These are phyloP conservation scores for Epizoanthus fatuus DNA, from an alignment of 92 coral and sea anemone genomes.

Conservation along the genomic window DNA sequence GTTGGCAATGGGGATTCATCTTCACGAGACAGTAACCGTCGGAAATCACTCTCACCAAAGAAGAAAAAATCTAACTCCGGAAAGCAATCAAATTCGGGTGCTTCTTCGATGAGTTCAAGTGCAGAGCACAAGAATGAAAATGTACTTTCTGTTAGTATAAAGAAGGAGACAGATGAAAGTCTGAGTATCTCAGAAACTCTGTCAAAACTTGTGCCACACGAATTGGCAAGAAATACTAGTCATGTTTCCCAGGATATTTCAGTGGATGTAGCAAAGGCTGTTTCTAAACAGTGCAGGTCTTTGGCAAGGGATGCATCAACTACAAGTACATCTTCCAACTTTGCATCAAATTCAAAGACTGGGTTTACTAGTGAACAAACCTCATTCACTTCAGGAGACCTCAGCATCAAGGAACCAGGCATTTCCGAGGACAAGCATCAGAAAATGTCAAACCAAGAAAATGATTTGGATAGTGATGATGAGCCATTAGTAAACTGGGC, in stretches of 20 bases:
- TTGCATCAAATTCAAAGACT: background rate
- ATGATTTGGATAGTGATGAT: conserved; percentile 10
- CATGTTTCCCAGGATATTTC: conserved; percentile 5
- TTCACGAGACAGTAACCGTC: background rate
- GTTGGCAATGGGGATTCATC: background rate
- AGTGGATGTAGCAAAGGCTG: conserved; percentile 1
- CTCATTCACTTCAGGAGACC: background rate
- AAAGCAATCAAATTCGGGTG: background rate
- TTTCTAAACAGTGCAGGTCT: conserved; percentile 1
- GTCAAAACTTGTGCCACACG: background rate
- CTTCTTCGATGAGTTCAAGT: background rate
- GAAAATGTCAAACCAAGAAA: background rate
- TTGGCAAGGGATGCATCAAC: background rate
- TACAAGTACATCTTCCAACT: background rate
- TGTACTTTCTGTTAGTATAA: background rate
- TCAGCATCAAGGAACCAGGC: background rate
- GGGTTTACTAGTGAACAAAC: background rate
- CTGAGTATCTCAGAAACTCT: conserved; percentile 27
- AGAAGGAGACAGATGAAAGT: conserved; percentile 1
- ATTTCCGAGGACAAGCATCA: background rate
- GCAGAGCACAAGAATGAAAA: background rate
- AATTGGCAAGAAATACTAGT: background rate
- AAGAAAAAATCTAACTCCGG: background rate
- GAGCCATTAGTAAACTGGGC: conserved; percentile 32
- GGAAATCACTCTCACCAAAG: background rate